Percentiles rank a stretch among this genome's conserved stretches.
phyloP scores from a whole-genome alignment of 2,113 vertebrate genomes.

The Ibidorhyncha struthersii region DNA sequence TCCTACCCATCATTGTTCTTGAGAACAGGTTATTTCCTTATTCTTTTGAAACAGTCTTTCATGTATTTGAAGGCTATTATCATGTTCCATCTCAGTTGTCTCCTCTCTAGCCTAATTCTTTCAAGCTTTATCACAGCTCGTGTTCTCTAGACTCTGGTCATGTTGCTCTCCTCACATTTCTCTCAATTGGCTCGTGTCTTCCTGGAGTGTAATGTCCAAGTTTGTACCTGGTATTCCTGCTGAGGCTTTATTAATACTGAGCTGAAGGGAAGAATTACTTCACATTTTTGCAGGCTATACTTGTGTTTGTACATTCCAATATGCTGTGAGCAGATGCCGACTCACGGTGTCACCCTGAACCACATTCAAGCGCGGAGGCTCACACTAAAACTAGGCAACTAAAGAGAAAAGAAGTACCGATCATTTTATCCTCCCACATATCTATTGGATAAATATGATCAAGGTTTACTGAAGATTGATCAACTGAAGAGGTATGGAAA shows the following conservation, averaged over 20 bases:
- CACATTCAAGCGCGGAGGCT: neutral
- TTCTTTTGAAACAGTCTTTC: slow-evolving; percentile 38
- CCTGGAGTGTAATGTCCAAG: neutral
- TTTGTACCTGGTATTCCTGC: neutral
- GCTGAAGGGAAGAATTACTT: neutral
- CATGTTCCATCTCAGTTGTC: slow-evolving; percentile 25
- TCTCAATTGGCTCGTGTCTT: neutral
- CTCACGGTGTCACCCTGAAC: slow-evolving; percentile 42
- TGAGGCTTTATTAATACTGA: neutral
- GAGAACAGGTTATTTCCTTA: slow-evolving; percentile 42
- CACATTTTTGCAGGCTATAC: neutral
- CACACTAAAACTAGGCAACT: neutral
- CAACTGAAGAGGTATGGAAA: neutral
- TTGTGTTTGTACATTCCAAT: neutral
- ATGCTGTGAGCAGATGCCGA: slow-evolving; percentile 23
- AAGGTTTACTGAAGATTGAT: neutral
- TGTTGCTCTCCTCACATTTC: slow-evolving; percentile 9
- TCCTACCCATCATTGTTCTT: slow-evolving; percentile 21
- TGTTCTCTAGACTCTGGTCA: slow-evolving; percentile 1
- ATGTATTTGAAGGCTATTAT: slow-evolving; percentile 41
- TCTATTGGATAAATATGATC: neutral
- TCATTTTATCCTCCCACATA: neutral
- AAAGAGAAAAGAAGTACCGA: neutral
- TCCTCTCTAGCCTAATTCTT: slow-evolving; percentile 15
- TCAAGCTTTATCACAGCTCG: neutral